Evolutionary conservation across 2,797 vertebrate genomes (phyloP).

Genomic region (Prunella strophiata): DNA sequence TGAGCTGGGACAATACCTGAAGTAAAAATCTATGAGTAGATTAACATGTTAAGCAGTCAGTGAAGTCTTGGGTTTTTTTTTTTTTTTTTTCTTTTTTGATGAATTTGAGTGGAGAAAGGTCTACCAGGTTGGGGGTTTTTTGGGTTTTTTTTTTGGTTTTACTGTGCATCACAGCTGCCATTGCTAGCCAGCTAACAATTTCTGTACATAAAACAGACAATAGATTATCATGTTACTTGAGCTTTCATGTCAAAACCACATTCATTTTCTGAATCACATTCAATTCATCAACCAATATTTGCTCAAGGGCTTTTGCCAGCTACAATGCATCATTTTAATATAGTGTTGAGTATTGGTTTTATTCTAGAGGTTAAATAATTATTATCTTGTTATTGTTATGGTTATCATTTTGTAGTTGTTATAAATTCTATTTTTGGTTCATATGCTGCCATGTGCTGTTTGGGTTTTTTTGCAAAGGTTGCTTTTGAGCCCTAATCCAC

Average conservation of each 20-base stretch:
- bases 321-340: constrained; percentile 55
- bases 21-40: constrained; percentile 72
- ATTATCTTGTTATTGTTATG: constrained; percentile 49
- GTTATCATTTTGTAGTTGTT: constrained; percentile 25
- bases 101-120: background rate
- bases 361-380: constrained; percentile 51
- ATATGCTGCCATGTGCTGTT: background rate
- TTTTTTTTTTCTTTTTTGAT: background rate
- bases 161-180: constrained; percentile 38
- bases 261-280: constrained; percentile 62
- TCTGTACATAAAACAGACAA: constrained; percentile 54
- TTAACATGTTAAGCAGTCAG: constrained; percentile 66
- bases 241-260: constrained; percentile 64
- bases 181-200: constrained; percentile 54
- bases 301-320: constrained; percentile 57
- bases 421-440: background rate
- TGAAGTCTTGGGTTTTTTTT: background rate
- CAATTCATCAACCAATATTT: constrained; percentile 65
- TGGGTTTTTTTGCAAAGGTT: background rate
- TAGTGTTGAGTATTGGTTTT: constrained; percentile 26
- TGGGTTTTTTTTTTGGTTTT: constrained; percentile 13
- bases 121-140: background rate
- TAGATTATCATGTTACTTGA: constrained; percentile 55
- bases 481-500: background rate
- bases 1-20: constrained; percentile 62